phyloP scores from a whole-genome alignment of 2,113 vertebrate species.

The Columbina picui region DNA sequence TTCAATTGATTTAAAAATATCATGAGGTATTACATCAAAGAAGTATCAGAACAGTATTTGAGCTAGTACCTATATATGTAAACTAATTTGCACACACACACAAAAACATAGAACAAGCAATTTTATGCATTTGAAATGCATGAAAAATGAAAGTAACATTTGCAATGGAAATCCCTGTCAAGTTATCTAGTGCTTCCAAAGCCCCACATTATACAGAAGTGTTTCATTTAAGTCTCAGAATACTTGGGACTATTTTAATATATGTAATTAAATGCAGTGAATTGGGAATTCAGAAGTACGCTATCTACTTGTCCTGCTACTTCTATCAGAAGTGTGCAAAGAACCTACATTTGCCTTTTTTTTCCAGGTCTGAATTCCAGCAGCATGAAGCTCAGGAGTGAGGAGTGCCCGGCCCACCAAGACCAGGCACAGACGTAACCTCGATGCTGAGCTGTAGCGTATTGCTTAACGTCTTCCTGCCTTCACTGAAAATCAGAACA shows the following conservation, averaged over 20 bases:
- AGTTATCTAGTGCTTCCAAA: conserved; percentile 1
- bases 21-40: not conserved
- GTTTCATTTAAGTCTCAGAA: conserved; percentile 12
- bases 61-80: not conserved
- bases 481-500: not conserved
- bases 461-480: not conserved
- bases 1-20: not conserved
- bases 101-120: not conserved
- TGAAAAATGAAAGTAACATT: conserved; percentile 33
- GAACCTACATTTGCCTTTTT: not conserved
- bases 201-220: not conserved
- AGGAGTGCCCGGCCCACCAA: rapidly evolving
- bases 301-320: not conserved
- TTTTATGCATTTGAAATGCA: conserved; percentile 1
- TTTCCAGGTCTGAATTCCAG: not conserved
- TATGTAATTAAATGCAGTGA: not conserved
- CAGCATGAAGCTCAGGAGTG: not conserved
- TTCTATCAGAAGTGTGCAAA: not conserved
- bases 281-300: not conserved
- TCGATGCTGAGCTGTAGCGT: not conserved
- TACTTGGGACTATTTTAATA: conserved; percentile 18
- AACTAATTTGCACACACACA: not conserved
- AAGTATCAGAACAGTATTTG: not conserved
- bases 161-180: conserved; percentile 49
- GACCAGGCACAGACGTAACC: not conserved